These are phyloP conservation scores for Coregonus sp. DNA, from an alignment of 2,797 vertebrate species.

Conservation along the genomic window DNA sequence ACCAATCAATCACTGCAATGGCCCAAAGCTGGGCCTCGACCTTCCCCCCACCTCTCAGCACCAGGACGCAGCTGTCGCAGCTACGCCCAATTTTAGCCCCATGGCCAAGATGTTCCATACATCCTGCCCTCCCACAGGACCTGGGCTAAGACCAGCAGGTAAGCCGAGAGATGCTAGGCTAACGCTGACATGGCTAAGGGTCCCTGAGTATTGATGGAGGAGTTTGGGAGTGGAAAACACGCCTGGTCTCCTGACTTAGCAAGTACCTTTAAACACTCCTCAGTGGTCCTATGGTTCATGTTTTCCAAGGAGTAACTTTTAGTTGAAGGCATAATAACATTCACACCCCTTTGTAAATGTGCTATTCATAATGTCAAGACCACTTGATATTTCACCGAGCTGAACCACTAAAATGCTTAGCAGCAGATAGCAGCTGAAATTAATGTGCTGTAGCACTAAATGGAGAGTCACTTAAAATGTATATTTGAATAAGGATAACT, in stretches of 20 bases:
- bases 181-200: not conserved
- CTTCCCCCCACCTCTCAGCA: slow-evolving; percentile 32
- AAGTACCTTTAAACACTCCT: slow-evolving; percentile 35
- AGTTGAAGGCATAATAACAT: slow-evolving; percentile 35
- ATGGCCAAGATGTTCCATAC: slow-evolving; percentile 12
- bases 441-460: not conserved
- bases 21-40: slow-evolving; percentile 33
- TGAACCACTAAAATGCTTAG: not conserved
- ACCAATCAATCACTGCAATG: slow-evolving; percentile 49
- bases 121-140: not conserved
- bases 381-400: not conserved
- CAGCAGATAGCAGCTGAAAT: not conserved
- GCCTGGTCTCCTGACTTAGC: slow-evolving; percentile 39
- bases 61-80: slow-evolving; percentile 29
- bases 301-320: slow-evolving; percentile 58
- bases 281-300: slow-evolving; percentile 32
- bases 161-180: not conserved
- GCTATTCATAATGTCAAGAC: slow-evolving; percentile 30
- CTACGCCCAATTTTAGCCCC: slow-evolving; percentile 46
- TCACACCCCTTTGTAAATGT: slow-evolving; percentile 32
- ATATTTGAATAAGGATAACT: not conserved
- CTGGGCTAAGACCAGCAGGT: slow-evolving; percentile 8
- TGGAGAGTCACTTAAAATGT: not conserved
- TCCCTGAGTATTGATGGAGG: slow-evolving; percentile 9
- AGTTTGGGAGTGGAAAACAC: slow-evolving; percentile 37